phyloP scores from a whole-genome alignment of 2,797 vertebrate species.

The Dermochelys coriacea region DNA sequence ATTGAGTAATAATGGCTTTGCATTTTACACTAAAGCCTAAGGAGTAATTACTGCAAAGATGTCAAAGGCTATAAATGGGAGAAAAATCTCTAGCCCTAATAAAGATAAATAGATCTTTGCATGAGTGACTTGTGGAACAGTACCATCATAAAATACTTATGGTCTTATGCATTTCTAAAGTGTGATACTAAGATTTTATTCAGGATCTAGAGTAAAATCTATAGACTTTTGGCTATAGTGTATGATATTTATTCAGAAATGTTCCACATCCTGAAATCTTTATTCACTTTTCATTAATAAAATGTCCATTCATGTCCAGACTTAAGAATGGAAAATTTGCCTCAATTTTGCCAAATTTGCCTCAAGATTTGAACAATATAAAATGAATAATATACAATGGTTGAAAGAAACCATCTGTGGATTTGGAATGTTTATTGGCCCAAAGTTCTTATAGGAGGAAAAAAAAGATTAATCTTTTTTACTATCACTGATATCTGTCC shows the following conservation, averaged over 20 bases:
- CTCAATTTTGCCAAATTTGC: neutral
- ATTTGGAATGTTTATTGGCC: neutral
- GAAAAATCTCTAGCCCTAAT: neutral
- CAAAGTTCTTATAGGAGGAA: neutral
- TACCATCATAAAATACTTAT: neutral
- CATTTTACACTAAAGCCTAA: neutral
- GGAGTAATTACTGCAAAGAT: neutral
- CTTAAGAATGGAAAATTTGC: neutral
- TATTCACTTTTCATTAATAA: neutral
- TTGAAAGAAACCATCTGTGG: neutral
- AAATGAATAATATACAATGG: neutral
- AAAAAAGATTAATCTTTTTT: neutral
- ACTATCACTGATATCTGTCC: neutral
- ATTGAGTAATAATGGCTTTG: neutral
- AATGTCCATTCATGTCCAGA: neutral
- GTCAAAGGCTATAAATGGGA: neutral
- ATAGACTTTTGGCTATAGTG: neutral
- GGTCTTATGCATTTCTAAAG: neutral
- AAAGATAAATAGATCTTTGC: neutral
- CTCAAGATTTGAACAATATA: neutral
- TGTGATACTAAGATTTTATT: neutral
- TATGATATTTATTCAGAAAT: neutral
- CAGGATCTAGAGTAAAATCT: neutral
- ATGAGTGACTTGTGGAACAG: neutral
- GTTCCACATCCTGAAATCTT: neutral